A percentile compares a stretch with the other conserved stretches of the same genome.
phyloP scores from a whole-genome alignment of 2,113 vertebrate species.

The Melanerpes formicivorus region DNA sequence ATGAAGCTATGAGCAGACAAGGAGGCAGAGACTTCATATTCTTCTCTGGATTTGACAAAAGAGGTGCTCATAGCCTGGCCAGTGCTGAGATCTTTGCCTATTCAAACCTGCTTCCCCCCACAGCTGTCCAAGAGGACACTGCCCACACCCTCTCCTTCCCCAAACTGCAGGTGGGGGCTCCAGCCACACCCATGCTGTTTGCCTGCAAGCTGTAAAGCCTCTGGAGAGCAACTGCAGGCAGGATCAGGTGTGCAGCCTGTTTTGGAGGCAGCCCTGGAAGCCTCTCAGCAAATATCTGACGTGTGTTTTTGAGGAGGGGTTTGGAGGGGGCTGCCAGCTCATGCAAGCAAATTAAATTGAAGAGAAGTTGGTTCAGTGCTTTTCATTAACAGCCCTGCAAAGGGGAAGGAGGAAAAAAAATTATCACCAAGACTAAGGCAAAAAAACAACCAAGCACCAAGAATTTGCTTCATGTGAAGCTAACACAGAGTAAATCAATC shows the following conservation, averaged over 20 bases:
- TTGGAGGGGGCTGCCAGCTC: background rate
- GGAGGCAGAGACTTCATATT: background rate
- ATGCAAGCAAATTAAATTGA: slow-evolving; percentile 60
- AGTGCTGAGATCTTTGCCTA: background rate
- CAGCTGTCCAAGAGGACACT: background rate
- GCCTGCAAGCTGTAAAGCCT: background rate
- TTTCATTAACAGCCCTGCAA: slow-evolving; percentile 63
- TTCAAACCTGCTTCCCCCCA: background rate
- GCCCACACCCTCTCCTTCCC: background rate
- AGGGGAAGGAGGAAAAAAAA: background rate
- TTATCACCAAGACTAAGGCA: slow-evolving; percentile 44
- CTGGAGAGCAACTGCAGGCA: background rate
- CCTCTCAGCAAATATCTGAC: background rate
- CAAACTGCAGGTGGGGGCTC: background rate
- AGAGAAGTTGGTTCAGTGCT: slow-evolving; percentile 65
- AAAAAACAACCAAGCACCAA: background rate
- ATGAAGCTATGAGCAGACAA: background rate
- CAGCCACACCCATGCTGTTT: background rate
- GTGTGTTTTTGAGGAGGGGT: background rate
- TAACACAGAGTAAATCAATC: slow-evolving; percentile 62
- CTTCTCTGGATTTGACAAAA: background rate
- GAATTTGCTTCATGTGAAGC: background rate
- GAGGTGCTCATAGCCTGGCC: fast-evolving
- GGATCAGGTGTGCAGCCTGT: fast-evolving
- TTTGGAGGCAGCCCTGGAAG: background rate